Base-by-base conservation (phyloP, 2,797 vertebrate species). In the Pseudomugil tenellus region DNA sequence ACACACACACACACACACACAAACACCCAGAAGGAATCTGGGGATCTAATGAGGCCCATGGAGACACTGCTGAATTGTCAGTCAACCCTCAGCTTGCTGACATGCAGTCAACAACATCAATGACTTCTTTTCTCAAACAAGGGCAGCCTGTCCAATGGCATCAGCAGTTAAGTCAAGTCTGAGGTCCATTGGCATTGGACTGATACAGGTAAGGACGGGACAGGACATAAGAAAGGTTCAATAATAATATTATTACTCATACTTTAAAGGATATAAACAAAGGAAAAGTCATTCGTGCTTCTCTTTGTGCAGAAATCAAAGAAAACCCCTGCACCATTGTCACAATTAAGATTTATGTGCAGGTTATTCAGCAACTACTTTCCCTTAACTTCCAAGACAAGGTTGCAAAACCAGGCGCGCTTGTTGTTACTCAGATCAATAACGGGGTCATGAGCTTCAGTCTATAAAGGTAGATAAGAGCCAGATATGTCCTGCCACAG, bases 41-140 rank as follows among this genome's bases (percentile, higher is more conserved):
- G 84, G 84, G 88, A 91, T 93, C 90, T 95, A 95, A 95, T 95
- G 94, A 95, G 93, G 92, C 89, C 94, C 93, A 49, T 88, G 83
- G 94, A 94, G 93, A 94, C 91, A 57, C 66, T 69, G 84, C 89
- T 64, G 88, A 79, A 90, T 90, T 93, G 94, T 94, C 94, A 94
- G 91, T 95, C 93, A 94, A 84, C 70, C 86, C 81, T 91, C 86
- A 86, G 90, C 91, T 80, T 83, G 86, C 92, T 95, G 93, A 94
- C 94, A 93, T 68, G 70, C 82, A 88, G 91, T 91, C 91, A 87
- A 94, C 92, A 93, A 93, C 91, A 92, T 93, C 92, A 92, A 84
- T 90, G 89, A 89, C 87, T 88, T 86, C 79, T 92, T 92, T 89
- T 86, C 87, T 89, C 74, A 80, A 85, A 84, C 73, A 77, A 84